Evolutionary conservation across 1,140 invertebrate genomes (phyloP), one percentile per base, ranked within the genome.

Genomic region (Bicyclus anynana): DNA sequence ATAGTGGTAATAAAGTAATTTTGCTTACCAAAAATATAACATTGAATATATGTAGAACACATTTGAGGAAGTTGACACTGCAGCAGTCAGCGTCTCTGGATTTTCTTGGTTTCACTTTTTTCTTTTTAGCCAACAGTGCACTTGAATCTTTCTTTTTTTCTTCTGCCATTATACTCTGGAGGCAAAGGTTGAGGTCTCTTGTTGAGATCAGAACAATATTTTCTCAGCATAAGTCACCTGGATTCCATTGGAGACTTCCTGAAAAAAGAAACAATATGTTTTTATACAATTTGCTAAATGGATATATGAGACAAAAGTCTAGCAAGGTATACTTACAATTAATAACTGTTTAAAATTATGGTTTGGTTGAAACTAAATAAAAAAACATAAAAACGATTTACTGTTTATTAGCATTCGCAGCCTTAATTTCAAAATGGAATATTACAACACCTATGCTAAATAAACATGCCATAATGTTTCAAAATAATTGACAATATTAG

Each of bases 41-140:
- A 72, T 95, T 95, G 90, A 94, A 95, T 70, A 95, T 93, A 82
- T 94, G 93, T 26, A 95, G 90, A 60, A 95, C 92, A 70, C 94
- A 94, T 89, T 94, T 94, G 10, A 95, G 84, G 70, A 95, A 94
- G 79, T 94, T 93, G 46, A 94, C 91, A 17, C 93, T 94, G 74
- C 94, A 95, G 74, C 94, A 95, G 46, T 93, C 94, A 20, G 93
- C 91, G 62, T 94, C 92, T 58, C 92, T 80, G 29, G 91, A 91
- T 70, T 91, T 91, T 52, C 84, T 62, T n/a, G 83, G 80, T 51
- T 87, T 88, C 4, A 81, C 62, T 65, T 81, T 88, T 54, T 86
- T 85, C 69, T 86, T 86, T 51, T 85, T 87, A 17, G 75, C 62
- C 51, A 88, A 56, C 2, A 88, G 62, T 56, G 83, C 67, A 57